Evolutionary conservation across 2,888 invertebrate species (phyloP).

Genomic region (Trichogramma dendrolimi): DNA sequence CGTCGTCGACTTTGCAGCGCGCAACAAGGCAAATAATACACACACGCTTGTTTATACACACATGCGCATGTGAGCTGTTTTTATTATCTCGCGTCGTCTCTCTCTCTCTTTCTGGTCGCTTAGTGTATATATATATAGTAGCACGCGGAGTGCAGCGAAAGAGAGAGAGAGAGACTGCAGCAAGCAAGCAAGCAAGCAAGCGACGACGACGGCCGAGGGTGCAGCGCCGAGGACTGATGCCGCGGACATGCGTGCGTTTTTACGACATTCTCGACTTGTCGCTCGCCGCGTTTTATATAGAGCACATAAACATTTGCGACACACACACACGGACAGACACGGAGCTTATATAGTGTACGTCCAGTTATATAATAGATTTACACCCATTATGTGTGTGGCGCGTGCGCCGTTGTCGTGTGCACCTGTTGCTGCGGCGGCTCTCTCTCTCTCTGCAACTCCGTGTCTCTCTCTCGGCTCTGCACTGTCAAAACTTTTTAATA

Average conservation of each 20-base stretch:
- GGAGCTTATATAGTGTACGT: too few relatives aligned
- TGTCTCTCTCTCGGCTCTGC: too few relatives aligned
- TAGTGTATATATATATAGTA: not conserved
- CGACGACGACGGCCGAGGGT: constrained; percentile 4
- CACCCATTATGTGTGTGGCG: too few relatives aligned
- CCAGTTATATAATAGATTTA: too few relatives aligned
- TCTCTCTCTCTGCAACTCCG: not conserved
- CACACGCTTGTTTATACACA: not conserved
- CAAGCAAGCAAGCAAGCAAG: constrained; percentile 17
- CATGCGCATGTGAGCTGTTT: not conserved
- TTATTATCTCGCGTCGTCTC: not conserved
- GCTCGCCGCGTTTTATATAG: not conserved
- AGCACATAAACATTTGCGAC: too few relatives aligned
- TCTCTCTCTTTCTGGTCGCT: not conserved
- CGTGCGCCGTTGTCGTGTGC: too few relatives aligned
- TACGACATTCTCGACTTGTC: not conserved
- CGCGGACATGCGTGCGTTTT: not conserved
- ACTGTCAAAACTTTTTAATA: too few relatives aligned
- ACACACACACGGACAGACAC: too few relatives aligned
- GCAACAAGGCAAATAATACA: not conserved
- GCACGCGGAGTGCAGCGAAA: not conserved
- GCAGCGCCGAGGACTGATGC: constrained; percentile 3
- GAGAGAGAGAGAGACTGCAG: constrained; percentile 31
- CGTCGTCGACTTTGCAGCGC: not conserved
- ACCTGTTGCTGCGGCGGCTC: not conserved